phyloP scores from a whole-genome alignment of 2,113 vertebrate species.

The Pipra filicauda region DNA sequence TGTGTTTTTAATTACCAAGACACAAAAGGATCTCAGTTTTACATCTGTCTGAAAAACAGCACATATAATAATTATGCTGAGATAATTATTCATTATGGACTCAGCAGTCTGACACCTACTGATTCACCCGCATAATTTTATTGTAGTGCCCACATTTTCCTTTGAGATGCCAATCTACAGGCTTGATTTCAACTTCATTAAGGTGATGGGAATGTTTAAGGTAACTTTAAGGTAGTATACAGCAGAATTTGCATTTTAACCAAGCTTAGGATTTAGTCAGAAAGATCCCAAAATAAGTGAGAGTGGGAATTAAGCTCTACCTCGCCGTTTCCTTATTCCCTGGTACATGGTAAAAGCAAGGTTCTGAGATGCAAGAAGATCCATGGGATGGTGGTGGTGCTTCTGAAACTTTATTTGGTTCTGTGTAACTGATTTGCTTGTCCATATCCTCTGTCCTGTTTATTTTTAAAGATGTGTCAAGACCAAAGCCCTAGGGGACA shows the following conservation, averaged over 20 bases:
- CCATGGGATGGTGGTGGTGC: rapidly evolving
- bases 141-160: conserved; percentile 44
- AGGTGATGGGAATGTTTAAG: neutral
- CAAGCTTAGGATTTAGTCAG: neutral
- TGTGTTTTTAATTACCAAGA: conserved; percentile 25
- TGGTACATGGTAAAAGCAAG: neutral
- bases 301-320: neutral
- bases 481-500: neutral
- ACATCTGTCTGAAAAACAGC: conserved; percentile 33
- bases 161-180: conserved; percentile 41
- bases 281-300: conserved; percentile 1
- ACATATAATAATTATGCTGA: conserved; percentile 25
- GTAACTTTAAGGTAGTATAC: neutral
- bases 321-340: neutral
- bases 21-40: conserved; percentile 13
- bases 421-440: neutral
- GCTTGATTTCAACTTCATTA: conserved; percentile 40
- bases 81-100: conserved; percentile 55
- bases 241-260: neutral
- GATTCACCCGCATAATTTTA: conserved; percentile 47
- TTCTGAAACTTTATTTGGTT: neutral
- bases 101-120: conserved; percentile 50
- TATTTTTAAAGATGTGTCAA: neutral
- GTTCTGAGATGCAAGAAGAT: neutral
- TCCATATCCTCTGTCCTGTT: neutral